These are phyloP conservation scores for Biston betularia DNA, from an alignment of 2,888 invertebrate species.

Conservation along the genomic window DNA sequence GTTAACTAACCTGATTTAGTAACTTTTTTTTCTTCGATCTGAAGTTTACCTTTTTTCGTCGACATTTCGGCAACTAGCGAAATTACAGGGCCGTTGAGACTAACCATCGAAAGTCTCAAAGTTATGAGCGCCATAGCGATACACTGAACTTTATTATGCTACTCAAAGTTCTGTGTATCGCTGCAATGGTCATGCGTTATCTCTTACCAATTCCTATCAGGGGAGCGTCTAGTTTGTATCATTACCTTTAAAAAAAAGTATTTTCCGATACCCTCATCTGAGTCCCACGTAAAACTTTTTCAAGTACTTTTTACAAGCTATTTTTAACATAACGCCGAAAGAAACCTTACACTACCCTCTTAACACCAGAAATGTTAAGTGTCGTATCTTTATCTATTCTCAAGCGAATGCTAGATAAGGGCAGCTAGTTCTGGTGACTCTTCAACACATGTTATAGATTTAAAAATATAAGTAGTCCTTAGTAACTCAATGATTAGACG, in stretches of 20 bases:
- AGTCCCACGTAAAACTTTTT: background rate
- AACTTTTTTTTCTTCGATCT: too few relatives aligned
- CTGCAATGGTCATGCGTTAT: too few relatives aligned
- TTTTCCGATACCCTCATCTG: background rate
- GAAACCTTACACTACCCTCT: conserved; percentile 39
- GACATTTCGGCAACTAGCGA: too few relatives aligned
- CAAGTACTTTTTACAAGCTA: conserved; percentile 9
- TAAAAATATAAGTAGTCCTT: conserved; percentile 40
- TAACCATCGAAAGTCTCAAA: too few relatives aligned
- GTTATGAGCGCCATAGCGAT: too few relatives aligned
- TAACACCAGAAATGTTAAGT: conserved; percentile 43
- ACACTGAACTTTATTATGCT: too few relatives aligned
- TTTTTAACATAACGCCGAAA: conserved; percentile 19
- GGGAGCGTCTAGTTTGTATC: too few relatives aligned
- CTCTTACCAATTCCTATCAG: too few relatives aligned
- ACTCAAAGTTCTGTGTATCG: too few relatives aligned
- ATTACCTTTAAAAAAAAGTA: background rate
- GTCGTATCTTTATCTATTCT: conserved; percentile 39
- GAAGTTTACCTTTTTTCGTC: too few relatives aligned
- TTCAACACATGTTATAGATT: conserved; percentile 44
- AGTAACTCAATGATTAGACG: conserved; percentile 42
- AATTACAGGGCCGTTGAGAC: too few relatives aligned
- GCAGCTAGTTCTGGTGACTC: conserved; percentile 30
- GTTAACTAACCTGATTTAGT: too few relatives aligned
- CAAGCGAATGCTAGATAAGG: conserved; percentile 40